phyloP scores from a whole-genome alignment of 2,888 invertebrate species.

The Norana najaformis region DNA sequence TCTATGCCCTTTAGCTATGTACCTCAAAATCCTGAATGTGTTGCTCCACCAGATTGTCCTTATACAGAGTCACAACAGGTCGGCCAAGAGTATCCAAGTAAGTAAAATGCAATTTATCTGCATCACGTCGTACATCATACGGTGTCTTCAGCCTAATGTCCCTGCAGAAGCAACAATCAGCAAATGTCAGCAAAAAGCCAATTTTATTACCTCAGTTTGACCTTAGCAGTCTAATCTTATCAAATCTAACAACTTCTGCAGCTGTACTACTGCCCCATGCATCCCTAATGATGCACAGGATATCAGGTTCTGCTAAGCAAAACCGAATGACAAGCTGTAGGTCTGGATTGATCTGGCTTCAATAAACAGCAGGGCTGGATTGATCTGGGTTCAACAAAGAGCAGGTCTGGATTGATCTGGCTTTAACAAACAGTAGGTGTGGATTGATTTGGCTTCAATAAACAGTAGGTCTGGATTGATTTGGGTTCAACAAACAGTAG shows the following conservation, averaged over 20 bases:
- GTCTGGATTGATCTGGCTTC: not conserved
- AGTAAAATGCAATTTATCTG: constrained; percentile 81
- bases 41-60: constrained; percentile 85
- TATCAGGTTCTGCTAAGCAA: not conserved
- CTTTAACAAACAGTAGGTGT: not conserved
- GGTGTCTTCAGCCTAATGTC: constrained; percentile 81
- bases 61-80: constrained; percentile 81
- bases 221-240: not conserved
- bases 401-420: not conserved
- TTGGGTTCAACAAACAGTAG: not conserved
- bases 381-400: too few relatives aligned
- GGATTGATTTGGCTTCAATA: too few relatives aligned
- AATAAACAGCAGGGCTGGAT: not conserved
- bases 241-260: not conserved
- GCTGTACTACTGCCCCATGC: not conserved
- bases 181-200: not conserved
- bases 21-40: constrained; percentile 92
- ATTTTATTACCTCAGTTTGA: not conserved
- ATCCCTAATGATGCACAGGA: not conserved
- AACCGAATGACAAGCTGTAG: not conserved
- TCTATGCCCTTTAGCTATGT: too few relatives aligned
- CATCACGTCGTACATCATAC: constrained; percentile 75
- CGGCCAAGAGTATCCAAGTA: constrained; percentile 94
- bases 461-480: not conserved
- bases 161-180: constrained; percentile 25